Percentiles rank a stretch among this genome's conserved stretches.
These are phyloP conservation scores for Drosophila lowei DNA, from an alignment of 1,140 invertebrate genomes.

Conservation along the genomic window DNA sequence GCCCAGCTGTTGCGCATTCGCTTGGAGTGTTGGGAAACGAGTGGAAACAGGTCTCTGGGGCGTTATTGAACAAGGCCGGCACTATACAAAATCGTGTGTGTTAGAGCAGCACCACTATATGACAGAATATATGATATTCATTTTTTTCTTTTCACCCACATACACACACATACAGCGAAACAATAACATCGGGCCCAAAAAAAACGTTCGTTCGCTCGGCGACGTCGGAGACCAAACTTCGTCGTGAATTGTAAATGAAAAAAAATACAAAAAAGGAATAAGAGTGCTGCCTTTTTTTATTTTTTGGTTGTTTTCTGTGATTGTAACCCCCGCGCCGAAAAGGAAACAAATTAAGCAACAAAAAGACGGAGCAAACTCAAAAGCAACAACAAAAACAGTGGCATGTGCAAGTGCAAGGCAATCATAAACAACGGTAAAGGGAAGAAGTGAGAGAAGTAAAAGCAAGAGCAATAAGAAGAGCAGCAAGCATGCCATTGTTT, in stretches of 20 bases:
- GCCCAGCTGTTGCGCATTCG: constrained; percentile 29
- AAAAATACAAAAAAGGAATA: constrained; percentile 61
- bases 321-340: constrained; percentile 71
- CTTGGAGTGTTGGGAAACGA: constrained; percentile 31
- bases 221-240: constrained; percentile 58
- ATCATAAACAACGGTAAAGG: constrained; percentile 73
- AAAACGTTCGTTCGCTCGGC: constrained; percentile 52
- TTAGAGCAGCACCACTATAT: constrained; percentile 40
- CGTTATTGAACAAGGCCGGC: constrained; percentile 19
- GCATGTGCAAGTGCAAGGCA: constrained; percentile 73
- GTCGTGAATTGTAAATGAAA: constrained; percentile 78
- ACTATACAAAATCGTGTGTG: constrained; percentile 4
- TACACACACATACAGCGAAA: constrained; percentile 56
- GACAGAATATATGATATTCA: neutral
- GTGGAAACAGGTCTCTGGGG: neutral
- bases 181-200: constrained; percentile 68
- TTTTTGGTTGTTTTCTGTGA: constrained; percentile 45
- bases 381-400: constrained; percentile 57
- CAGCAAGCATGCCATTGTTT: constrained; percentile 29
- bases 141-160: constrained; percentile 44
- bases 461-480: constrained; percentile 49
- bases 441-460: constrained; percentile 29
- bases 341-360: constrained; percentile 72
- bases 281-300: constrained; percentile 19
- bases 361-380: constrained; percentile 42